Evolutionary conservation across 2,888 invertebrate genomes (phyloP).

Genomic region (Anaspis maculata): DNA sequence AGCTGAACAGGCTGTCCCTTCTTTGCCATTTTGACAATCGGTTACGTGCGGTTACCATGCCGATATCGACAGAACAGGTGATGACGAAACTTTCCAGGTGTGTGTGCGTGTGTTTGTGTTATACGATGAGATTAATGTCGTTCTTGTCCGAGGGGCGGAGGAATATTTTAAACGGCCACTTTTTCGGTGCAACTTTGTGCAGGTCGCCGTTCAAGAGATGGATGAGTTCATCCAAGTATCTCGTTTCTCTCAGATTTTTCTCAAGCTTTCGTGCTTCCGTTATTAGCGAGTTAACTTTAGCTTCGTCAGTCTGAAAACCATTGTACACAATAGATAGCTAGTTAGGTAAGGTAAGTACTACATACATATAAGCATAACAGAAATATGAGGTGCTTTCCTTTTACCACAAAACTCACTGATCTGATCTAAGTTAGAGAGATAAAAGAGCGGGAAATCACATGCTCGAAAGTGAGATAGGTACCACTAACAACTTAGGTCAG

Average conservation of each 20-base stretch:
- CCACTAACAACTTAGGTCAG: no score
- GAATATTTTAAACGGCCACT: conserved; percentile 28
- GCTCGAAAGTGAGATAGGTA: no score
- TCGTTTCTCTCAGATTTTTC: conserved; percentile 45
- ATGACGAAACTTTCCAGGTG: no score
- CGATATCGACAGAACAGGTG: neutral
- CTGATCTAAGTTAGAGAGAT: no score
- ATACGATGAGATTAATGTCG: conserved; percentile 18
- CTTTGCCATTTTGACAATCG: conserved; percentile 53
- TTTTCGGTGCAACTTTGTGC: conserved; percentile 30
- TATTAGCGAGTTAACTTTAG: conserved; percentile 30
- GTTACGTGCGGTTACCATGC: conserved; percentile 6
- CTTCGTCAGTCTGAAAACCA: conserved; percentile 31
- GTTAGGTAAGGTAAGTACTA: neutral
- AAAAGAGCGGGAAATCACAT: no score
- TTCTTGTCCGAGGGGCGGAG: conserved; percentile 6
- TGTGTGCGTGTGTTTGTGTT: no score
- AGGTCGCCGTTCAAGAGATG: conserved; percentile 47
- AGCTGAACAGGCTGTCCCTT: conserved; percentile 69
- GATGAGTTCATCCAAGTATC: conserved; percentile 50
- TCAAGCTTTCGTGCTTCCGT: conserved; percentile 44
- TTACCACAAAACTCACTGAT: no score
- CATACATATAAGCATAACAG: no score
- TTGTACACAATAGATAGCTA: no score
- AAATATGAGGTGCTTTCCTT: no score